Evolutionary conservation across 2,797 vertebrate genomes (phyloP).

Genomic region (Alcedo quadribrachys): DNA sequence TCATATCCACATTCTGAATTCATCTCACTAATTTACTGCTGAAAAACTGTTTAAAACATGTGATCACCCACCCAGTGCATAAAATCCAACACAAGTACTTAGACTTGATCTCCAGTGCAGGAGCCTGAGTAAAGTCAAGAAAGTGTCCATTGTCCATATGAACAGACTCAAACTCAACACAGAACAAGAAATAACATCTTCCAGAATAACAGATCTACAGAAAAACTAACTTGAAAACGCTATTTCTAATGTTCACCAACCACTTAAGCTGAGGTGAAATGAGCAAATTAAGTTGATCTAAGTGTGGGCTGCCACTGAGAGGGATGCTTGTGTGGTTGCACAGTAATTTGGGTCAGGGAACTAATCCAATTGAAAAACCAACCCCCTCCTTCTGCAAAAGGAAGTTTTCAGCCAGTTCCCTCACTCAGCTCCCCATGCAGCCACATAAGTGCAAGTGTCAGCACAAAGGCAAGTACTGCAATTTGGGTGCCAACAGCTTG

Average conservation of each 20-base stretch:
- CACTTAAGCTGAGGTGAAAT: neutral
- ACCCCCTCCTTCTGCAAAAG: neutral
- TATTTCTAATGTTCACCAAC: neutral
- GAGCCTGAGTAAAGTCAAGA: neutral
- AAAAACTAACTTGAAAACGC: neutral
- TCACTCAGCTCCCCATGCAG: constrained; percentile 17
- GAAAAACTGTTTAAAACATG: neutral
- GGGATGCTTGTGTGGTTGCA: neutral
- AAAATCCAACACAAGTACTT: neutral
- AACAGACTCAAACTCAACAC: neutral
- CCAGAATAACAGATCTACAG: neutral
- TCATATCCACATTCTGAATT: neutral
- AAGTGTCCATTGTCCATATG: neutral
- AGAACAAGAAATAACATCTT: neutral
- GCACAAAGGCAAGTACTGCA: constrained; percentile 37
- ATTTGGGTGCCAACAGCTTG: constrained; percentile 6
- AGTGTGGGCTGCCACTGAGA: neutral
- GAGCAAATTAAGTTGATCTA: neutral
- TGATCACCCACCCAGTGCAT: neutral
- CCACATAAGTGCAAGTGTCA: constrained; percentile 29
- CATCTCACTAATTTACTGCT: neutral
- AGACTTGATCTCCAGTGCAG: neutral
- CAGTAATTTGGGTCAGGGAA: constrained; percentile 44
- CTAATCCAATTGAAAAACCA: constrained; percentile 35
- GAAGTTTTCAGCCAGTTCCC: constrained; percentile 19